phyloP scores from a whole-genome alignment of 2,113 vertebrate genomes.

The Psittacus erithacus region DNA sequence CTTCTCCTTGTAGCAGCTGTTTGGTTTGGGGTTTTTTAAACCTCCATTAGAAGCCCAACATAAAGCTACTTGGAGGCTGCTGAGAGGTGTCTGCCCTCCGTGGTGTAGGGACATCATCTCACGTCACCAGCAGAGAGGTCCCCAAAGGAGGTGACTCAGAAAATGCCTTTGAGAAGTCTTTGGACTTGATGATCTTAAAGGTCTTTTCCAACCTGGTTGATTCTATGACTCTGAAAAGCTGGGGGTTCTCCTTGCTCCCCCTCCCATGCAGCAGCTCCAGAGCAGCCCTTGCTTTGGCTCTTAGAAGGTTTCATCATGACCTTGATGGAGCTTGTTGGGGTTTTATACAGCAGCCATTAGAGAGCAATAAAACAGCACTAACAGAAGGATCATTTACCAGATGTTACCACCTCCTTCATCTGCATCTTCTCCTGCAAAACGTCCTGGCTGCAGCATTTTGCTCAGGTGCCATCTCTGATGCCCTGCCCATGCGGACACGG shows the following conservation, averaged over 20 bases:
- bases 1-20: not conserved
- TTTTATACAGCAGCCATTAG: not conserved
- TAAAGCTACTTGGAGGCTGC: not conserved
- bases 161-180: not conserved
- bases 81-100: not conserved
- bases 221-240: not conserved
- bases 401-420: not conserved
- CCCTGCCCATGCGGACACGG: not conserved
- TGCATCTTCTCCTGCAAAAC: not conserved
- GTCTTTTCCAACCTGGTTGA: not conserved
- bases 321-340: not conserved
- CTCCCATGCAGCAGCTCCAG: not conserved
- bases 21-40: not conserved
- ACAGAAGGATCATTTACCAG: conserved; percentile 13
- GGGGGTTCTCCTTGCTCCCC: not conserved
- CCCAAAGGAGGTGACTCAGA: not conserved
- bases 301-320: not conserved
- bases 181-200: not conserved
- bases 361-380: not conserved
- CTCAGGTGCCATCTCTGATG: not conserved
- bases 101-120: too few relatives aligned
- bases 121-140: not conserved
- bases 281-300: not conserved
- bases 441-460: not conserved
- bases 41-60: not conserved